phyloP scores from a whole-genome alignment of 1,140 invertebrate species.

The Aplysia californica region DNA sequence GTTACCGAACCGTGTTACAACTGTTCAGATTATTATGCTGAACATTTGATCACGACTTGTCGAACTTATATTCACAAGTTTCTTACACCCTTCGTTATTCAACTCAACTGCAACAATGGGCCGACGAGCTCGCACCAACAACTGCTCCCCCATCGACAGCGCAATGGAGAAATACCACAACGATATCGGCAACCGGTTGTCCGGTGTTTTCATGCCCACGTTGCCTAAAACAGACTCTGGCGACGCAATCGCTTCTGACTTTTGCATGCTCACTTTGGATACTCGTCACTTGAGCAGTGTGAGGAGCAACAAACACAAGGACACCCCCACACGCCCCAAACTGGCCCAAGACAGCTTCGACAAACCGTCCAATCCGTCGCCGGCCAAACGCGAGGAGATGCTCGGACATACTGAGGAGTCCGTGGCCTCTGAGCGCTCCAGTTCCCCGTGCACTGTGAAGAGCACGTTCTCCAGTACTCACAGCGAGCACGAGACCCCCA shows the following conservation, averaged over 20 bases:
- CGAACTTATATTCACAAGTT: not conserved
- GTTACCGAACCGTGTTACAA: not conserved
- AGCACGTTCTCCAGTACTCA: not conserved
- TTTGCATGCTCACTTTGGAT: conserved; percentile 23
- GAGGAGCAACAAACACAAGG: not conserved
- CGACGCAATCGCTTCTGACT: not conserved
- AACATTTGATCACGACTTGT: not conserved
- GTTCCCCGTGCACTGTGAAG: not conserved
- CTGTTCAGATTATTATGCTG: not conserved
- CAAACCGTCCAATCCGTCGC: not conserved
- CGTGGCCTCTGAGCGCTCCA: not conserved
- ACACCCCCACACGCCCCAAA: too few species aligned
- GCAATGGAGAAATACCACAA: conserved; percentile 24
- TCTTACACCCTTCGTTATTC: not conserved
- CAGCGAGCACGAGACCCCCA: not conserved
- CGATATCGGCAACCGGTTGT: conserved; percentile 23
- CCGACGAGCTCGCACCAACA: not conserved
- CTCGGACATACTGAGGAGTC: not conserved
- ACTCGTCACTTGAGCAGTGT: not conserved
- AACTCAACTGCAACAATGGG: not conserved
- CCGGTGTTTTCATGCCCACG: not conserved
- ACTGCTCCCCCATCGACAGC: not conserved
- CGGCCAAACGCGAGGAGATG: not conserved
- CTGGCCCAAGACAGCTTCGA: too few species aligned
- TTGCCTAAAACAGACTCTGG: not conserved